phyloP scores from a whole-genome alignment of 2,797 vertebrate species.

The Peromyscus nudipes region DNA sequence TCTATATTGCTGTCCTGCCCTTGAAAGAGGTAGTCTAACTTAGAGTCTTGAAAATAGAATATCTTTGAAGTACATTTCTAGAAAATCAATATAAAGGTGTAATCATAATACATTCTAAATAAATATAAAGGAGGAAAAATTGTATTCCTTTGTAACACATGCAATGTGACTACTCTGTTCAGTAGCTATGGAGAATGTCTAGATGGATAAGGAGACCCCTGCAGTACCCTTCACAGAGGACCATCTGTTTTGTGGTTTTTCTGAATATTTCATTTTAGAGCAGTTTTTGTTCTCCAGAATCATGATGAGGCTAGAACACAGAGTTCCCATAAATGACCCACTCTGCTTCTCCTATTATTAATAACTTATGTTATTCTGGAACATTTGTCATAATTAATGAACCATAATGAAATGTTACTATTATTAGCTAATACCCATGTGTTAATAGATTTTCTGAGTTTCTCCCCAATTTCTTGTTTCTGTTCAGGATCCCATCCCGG shows the following conservation, averaged over 20 bases:
- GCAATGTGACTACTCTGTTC: background rate
- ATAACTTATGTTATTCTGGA: background rate
- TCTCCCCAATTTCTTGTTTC: background rate
- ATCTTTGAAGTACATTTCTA: background rate
- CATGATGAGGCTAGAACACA: background rate
- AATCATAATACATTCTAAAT: background rate
- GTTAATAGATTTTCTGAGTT: background rate
- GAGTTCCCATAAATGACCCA: background rate
- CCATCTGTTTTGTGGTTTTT: conserved; percentile 27
- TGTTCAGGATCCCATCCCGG: background rate
- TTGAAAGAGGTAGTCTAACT: background rate
- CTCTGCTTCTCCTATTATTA: background rate
- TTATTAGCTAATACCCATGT: background rate
- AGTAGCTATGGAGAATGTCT: background rate
- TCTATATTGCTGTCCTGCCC: background rate
- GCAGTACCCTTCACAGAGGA: background rate
- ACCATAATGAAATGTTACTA: background rate
- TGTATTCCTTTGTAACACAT: background rate
- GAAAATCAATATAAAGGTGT: background rate
- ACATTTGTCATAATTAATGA: conserved; percentile 20
- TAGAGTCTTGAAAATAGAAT: background rate
- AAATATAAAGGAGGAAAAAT: background rate
- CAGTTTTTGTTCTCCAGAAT: conserved; percentile 28
- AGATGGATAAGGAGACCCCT: background rate
- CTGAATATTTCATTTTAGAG: conserved; percentile 16